Evolutionary conservation across 1,140 invertebrate genomes (phyloP).

Genomic region (Platorchestia sp.): DNA sequence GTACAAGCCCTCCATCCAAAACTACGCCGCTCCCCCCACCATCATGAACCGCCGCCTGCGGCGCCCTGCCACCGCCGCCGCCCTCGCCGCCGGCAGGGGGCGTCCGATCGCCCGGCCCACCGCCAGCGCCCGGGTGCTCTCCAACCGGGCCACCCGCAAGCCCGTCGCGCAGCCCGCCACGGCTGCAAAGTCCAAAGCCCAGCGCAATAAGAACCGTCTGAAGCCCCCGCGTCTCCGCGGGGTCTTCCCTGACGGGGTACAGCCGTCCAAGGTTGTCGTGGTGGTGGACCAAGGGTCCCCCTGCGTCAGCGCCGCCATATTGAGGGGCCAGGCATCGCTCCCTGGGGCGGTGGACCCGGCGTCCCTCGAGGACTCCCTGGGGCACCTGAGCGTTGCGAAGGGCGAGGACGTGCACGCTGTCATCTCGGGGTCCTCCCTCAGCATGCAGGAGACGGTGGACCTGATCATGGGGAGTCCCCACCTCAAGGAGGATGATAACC

Average conservation of each 20-base stretch:
- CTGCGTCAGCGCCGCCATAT: neutral
- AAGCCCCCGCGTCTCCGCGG: neutral
- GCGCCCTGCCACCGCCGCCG: neutral
- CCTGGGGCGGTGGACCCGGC: neutral
- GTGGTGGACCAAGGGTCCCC: neutral
- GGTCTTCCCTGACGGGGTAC: conserved; percentile 13
- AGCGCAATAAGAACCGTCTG: neutral
- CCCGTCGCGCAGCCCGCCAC: neutral
- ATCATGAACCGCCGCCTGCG: conserved; percentile 7
- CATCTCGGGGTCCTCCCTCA: neutral
- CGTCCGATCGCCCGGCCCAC: neutral
- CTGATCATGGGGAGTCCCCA: neutral
- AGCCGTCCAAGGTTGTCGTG: neutral
- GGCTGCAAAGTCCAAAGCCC: neutral
- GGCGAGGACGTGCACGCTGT: neutral
- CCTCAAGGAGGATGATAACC: neutral
- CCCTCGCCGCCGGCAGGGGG: neutral
- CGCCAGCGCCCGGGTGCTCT: neutral
- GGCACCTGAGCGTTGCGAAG: neutral
- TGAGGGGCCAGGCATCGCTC: neutral
- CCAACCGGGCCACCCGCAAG: neutral
- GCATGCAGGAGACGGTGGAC: neutral
- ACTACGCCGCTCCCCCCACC: neutral
- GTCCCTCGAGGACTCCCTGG: neutral
- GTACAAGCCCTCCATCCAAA: conserved; percentile 36